phyloP scores from a whole-genome alignment of 2,113 vertebrate genomes.

The Hemiscyllium ocellatum region DNA sequence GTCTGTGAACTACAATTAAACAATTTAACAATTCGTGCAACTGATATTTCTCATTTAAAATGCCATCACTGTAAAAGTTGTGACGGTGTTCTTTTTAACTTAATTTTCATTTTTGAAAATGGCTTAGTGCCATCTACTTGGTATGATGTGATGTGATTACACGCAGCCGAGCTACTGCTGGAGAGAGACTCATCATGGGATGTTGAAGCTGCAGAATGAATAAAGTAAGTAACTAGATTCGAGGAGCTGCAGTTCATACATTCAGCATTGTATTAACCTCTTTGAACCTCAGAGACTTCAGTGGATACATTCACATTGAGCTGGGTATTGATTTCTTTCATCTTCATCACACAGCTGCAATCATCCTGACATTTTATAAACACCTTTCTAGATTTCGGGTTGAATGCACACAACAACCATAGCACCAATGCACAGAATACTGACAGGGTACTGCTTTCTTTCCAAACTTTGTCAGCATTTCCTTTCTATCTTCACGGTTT shows the following conservation, averaged over 20 bases:
- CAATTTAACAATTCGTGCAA: background rate
- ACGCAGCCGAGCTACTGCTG: background rate
- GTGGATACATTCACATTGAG: background rate
- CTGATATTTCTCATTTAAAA: background rate
- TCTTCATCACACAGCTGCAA: background rate
- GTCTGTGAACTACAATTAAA: background rate
- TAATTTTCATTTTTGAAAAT: background rate
- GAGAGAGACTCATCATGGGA: background rate
- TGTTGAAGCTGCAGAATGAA: background rate
- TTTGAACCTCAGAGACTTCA: background rate
- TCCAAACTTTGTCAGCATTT: background rate
- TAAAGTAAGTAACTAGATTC: background rate
- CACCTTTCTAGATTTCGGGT: background rate
- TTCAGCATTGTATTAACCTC: background rate
- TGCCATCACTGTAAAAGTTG: background rate
- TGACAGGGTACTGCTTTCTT: slow-evolving; percentile 4
- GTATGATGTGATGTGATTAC: background rate
- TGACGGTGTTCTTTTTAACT: background rate
- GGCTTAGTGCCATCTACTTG: background rate
- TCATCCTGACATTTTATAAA: slow-evolving; percentile 9
- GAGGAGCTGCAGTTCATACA: background rate
- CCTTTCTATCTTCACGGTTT: background rate
- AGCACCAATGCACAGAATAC: background rate
- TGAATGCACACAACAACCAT: too few relatives aligned
- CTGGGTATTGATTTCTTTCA: background rate